Evolutionary conservation across 2,888 invertebrate genomes (phyloP), one percentile per base, ranked within the genome.

Genomic region (Trichogramma evanescens): DNA sequence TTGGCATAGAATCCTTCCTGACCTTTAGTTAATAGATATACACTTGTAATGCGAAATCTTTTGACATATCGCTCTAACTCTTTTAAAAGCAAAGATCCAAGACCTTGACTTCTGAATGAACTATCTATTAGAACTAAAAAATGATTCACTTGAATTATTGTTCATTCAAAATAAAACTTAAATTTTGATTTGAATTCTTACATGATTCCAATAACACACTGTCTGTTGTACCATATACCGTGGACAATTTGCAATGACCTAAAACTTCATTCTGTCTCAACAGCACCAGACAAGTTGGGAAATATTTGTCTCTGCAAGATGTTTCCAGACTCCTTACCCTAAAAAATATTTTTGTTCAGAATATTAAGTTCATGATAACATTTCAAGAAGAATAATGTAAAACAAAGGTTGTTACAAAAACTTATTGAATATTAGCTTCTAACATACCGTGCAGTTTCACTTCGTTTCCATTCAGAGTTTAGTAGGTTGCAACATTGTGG

Each of bases 381-480:
- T 42, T 42, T 56, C 26, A 45, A 51, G 49, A 59, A 51, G 42
- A 49, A 13, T 53, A 39, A 26, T 48, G 8, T 49, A 44, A 53
- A 51, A 51, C 51, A 58, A 58, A 63, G 56, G 55, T 44, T 55
- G 54, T 50, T 56, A 51, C 44, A 57, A 61, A 56, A 50, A 61
- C 26, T 26, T 2, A 26, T 26, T 26, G 46, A 56, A 57, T 54
- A 59, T 62, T 56, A 63, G 49, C 48, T 61, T 45, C 56, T 54
- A 58, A 59, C 66, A 50, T 73, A 81, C 81, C 93, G 83, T 61
- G 91, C 89, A 45, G 87, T 86, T 75, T 87, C 86, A 71, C 91
- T 91, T 69, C 92, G 82, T 65, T 89, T 89, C 93, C 93, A 93
- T 82, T 93, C 91, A n/a, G 86, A 85, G 76, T 93, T 93, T 66